Conservation (phyloP, 2,888 invertebrate species). For the Clivina fossor region DNA sequence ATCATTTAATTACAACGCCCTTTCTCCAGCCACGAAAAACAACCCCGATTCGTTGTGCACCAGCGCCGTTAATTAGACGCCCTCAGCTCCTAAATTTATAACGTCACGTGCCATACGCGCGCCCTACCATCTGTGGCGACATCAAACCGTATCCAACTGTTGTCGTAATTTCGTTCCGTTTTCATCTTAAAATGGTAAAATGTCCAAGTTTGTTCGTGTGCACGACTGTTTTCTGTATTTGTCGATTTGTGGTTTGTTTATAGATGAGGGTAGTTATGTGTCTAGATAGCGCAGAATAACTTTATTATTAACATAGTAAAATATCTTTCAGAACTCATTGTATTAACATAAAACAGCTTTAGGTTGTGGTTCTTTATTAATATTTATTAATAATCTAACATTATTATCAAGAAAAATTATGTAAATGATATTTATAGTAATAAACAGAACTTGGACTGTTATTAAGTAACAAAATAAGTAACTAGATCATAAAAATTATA, state of each 20-base stretch:
- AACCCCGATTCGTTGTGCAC: slow-evolving; percentile 22
- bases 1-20: slow-evolving; percentile 28
- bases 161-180: too few species aligned
- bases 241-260: slow-evolving; percentile 14
- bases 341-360: too few species aligned
- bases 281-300: not conserved
- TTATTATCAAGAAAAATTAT: too few species aligned
- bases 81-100: slow-evolving; percentile 25
- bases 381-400: too few species aligned
- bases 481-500: too few species aligned
- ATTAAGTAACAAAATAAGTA: too few species aligned
- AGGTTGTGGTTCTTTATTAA: too few species aligned
- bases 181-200: slow-evolving; percentile 1
- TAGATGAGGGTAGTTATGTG: not conserved
- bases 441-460: too few species aligned
- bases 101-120: slow-evolving; percentile 32
- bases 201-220: not conserved
- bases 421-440: too few species aligned
- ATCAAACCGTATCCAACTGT: slow-evolving; percentile 17
- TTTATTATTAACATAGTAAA: too few species aligned
- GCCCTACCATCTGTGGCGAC: slow-evolving; percentile 27
- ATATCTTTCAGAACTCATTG: too few species aligned
- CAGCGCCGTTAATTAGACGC: slow-evolving; percentile 28
- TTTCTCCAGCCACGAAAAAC: not conserved
- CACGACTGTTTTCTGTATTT: slow-evolving; percentile 4